Percentiles rank a stretch among this genome's conserved stretches.
Conservation (phyloP, 2,888 invertebrate species). For the Lithophane semibrunnea region DNA sequence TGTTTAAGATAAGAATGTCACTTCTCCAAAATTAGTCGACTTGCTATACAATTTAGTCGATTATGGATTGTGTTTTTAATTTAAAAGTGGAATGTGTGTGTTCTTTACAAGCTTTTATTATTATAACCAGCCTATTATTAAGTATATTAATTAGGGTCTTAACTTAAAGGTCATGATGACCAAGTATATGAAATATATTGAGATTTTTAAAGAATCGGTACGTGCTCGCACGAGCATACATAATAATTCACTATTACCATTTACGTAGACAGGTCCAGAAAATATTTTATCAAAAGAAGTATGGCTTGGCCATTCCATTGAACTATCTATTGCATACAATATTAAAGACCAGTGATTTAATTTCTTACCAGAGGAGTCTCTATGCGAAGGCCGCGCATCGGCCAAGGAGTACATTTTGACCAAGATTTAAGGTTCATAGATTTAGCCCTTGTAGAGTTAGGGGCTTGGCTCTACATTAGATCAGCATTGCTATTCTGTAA, state of each 20-base stretch:
- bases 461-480: too few relatives aligned
- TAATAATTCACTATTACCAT: not conserved
- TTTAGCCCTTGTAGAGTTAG: too few relatives aligned
- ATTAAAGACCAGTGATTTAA: too few relatives aligned
- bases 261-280: too few relatives aligned
- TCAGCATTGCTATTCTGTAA: too few relatives aligned
- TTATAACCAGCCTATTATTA: not conserved
- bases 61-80: not conserved
- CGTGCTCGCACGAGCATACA: not conserved
- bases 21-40: constrained; percentile 19
- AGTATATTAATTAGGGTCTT: not conserved
- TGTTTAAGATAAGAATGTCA: constrained; percentile 34
- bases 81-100: not conserved
- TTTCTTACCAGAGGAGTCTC: too few relatives aligned
- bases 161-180: not conserved
- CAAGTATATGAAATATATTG: not conserved
- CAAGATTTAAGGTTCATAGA: too few relatives aligned
- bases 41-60: constrained; percentile 23
- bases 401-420: too few relatives aligned
- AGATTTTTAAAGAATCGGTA: constrained; percentile 2
- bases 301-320: too few relatives aligned
- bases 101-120: not conserved
- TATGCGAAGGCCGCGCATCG: too few relatives aligned
- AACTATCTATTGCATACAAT: too few relatives aligned
- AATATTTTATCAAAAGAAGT: too few relatives aligned